Conservation (phyloP, 2,888 invertebrate species). For the Diaperis boleti region DNA sequence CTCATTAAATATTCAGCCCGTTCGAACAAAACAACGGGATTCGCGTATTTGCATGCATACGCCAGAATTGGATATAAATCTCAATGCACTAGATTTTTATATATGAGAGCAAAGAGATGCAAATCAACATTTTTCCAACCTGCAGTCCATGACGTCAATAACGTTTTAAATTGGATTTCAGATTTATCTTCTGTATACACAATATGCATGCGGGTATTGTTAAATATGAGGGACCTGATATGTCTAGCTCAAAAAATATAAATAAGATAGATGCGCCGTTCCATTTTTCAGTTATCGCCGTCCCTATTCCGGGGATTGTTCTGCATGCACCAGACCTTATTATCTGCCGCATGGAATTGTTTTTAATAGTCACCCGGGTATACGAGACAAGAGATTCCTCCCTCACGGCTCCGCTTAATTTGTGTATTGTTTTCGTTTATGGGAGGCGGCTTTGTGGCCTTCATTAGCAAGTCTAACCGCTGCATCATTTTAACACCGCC, state of each 20-base stretch:
- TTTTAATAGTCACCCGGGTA: no score
- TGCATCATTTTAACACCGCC: constrained; percentile 20
- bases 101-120: constrained; percentile 56
- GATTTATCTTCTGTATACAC: constrained; percentile 57
- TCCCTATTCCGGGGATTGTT: background rate
- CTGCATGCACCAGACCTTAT: no score
- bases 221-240: constrained; percentile 49
- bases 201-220: constrained; percentile 53
- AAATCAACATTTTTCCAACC: constrained; percentile 59
- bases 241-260: constrained; percentile 45
- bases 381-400: constrained; percentile 19
- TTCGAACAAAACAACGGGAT: constrained; percentile 39
- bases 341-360: no score
- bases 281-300: constrained; percentile 42
- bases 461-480: constrained; percentile 42
- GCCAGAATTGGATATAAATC: constrained; percentile 57
- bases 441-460: constrained; percentile 32
- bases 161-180: constrained; percentile 62
- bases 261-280: constrained; percentile 44
- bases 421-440: constrained; percentile 37
- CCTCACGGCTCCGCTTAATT: constrained; percentile 25
- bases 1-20: constrained; percentile 45
- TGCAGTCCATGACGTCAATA: constrained; percentile 60
- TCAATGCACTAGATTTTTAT: constrained; percentile 56
- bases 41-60: constrained; percentile 48